Evolutionary conservation across 2,888 invertebrate species (phyloP), one percentile per base, ranked within the genome.

Genomic region (Nycteola revayana): DNA sequence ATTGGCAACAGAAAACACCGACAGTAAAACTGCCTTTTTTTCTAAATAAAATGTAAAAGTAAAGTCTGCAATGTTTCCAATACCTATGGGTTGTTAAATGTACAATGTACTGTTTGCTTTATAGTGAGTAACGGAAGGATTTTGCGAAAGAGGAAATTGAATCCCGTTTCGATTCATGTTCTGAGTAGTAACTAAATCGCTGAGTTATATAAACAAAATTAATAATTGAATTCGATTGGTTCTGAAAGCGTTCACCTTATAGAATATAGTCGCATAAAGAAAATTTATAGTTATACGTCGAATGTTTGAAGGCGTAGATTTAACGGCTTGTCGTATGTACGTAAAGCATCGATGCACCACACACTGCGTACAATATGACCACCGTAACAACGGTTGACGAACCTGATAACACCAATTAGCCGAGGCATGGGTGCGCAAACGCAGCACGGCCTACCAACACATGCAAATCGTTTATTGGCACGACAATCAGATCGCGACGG

Each of bases 401-500:
- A 54, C 55, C 60, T 66, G 67, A 73, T 70, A 66, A 51, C 60
- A 60, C 55, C 69, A 75, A 80, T 83, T 78, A 80, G 59, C 45
- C 48, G 61, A 60, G 42, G 69, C 65, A 71, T 65, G 74, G 74
- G 66, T 78, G 80, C 76, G 75, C 75, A 66, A 68, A 71, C 75
- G 75, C 76, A 77, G 53, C 65, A 51, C 53, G 54, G 53, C 43
- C 56, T 50, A 66, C 65, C 57, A 66, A 73, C 78, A 77, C 81
- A 86, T 83, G 86, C 84, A 84, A 83, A 86, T 81, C 78, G 74
- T 70, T 77, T 81, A 83, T 82, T 81, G 82, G 72, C 60, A 68
- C 75, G 70, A 74, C 81, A 84, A 88, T 86, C 86, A 83, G 87
- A 80, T 82, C 86, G 85, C 79, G 78, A 83, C 83, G 71, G 59